Base-by-base conservation (phyloP, 2,888 invertebrate genomes). In the Elaeidobius kamerunicus region DNA sequence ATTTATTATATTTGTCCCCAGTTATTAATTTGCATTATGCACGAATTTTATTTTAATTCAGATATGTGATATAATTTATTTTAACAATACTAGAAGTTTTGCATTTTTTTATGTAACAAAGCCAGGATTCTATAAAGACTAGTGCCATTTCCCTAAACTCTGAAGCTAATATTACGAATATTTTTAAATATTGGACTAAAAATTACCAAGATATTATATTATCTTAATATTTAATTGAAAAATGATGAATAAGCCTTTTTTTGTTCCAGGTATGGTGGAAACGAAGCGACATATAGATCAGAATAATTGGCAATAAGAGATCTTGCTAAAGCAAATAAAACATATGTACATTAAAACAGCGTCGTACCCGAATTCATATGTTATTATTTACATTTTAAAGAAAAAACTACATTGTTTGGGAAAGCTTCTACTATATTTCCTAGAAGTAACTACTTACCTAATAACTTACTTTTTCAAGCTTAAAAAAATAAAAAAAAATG, bases 271-370 rank as follows among this genome's bases (percentile, higher is more conserved):
- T 23, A 6, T 9, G 23, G 9, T 9, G 4, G 9, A 23, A 23
- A 6, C 9, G 4, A 23, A 23, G 5, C 5, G 23, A 23, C 43
- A 27, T 47, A 52, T 52, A 40, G 52, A 41, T 41, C 44, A 39
- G 38, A 27, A 59, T 62, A 62, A 62, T 62, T 62, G 60, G 59
- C 60, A 61, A 62, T 61, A 58, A 62, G 60, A 52, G 57, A 55
- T 55, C 56, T 60, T 56, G 61, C 61, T 62, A 63, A 59, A 61
- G 63, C 59, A 63, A 65, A 65, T 63, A 63, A 62, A 63, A 61
- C 62, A 63, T 63, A 11, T 46, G 40, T 46, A 46, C 46, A 18
- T 52, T 20, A 23, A 36, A 15, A 53, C 61, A 64, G 42, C 11
- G 38, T 42, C 47, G 52, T 44, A 39, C 23, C 44, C 36, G 34